phyloP scores from a whole-genome alignment of 2,888 invertebrate species.

The Teinopalpus imperialis region DNA sequence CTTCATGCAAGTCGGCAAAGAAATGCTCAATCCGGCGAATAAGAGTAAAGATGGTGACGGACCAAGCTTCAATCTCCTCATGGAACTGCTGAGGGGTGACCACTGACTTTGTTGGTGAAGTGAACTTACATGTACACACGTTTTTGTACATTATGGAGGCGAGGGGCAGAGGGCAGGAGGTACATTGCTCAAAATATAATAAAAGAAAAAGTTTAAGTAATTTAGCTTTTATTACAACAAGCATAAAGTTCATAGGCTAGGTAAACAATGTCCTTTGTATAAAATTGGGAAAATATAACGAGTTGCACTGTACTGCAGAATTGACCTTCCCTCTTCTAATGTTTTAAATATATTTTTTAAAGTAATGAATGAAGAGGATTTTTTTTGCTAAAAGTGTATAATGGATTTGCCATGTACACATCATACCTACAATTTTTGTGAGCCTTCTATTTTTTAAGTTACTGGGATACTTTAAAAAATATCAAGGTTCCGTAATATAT shows the following conservation, averaged over 20 bases:
- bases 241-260: conserved; percentile 4
- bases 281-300: conserved; percentile 17
- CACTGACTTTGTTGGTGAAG: conserved; percentile 81
- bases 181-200: conserved; percentile 23
- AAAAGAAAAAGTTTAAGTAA: conserved; percentile 2
- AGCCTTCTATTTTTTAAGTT: too few relatives aligned
- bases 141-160: background rate
- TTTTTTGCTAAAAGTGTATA: too few relatives aligned
- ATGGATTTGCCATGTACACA: too few relatives aligned
- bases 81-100: conserved; percentile 97
- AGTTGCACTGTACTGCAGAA: conserved; percentile 3
- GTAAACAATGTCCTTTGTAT: background rate
- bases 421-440: too few relatives aligned
- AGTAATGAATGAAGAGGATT: too few relatives aligned
- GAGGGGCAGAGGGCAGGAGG: too few relatives aligned
- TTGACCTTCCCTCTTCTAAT: too few relatives aligned
- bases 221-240: conserved; percentile 11
- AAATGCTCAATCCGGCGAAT: conserved; percentile 91
- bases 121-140: background rate
- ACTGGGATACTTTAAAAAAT: too few relatives aligned
- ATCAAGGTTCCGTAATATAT: too few relatives aligned
- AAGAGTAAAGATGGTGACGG: conserved; percentile 95
- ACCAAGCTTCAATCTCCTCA: conserved; percentile 95
- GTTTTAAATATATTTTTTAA: too few relatives aligned
- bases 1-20: conserved; percentile 92